Evolutionary conservation across 2,797 vertebrate species (phyloP).

Genomic region (Onychomys leucogaster): DNA sequence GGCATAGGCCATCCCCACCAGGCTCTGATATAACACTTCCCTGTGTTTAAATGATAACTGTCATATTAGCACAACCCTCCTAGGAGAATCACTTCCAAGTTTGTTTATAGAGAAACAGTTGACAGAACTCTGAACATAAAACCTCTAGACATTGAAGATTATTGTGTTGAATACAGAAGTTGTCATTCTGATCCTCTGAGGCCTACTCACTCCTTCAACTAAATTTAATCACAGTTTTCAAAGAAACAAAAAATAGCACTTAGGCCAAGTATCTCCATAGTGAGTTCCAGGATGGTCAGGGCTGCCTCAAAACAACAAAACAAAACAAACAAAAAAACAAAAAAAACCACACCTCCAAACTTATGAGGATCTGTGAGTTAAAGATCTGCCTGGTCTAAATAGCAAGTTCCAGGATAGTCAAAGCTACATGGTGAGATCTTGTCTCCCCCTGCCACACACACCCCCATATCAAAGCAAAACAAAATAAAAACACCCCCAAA

Average conservation of each 20-base stretch:
- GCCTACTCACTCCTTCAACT: not conserved
- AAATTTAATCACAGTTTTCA: not conserved
- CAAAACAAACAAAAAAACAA: too few relatives aligned
- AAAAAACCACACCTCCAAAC: too few relatives aligned
- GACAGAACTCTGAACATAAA: not conserved
- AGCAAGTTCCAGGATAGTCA: not conserved
- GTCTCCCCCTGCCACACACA: accelerated
- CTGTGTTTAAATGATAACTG: not conserved
- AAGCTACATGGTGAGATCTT: not conserved
- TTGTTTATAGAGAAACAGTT: not conserved
- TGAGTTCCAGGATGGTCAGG: not conserved
- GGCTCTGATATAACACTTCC: not conserved
- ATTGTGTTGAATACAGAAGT: not conserved
- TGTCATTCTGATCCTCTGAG: not conserved
- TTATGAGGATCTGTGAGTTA: not conserved
- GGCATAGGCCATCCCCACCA: too few relatives aligned
- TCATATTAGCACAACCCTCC: not conserved
- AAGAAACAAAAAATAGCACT: not conserved
- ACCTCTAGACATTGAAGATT: not conserved
- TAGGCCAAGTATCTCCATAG: not conserved
- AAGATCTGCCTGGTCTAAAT: not conserved
- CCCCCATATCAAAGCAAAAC: not conserved
- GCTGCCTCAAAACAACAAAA: not conserved
- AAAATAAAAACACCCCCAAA: not conserved
- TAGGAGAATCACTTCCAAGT: not conserved